Base-by-base conservation (phyloP, 2,888 invertebrate genomes). In the Brachyptera putata region DNA sequence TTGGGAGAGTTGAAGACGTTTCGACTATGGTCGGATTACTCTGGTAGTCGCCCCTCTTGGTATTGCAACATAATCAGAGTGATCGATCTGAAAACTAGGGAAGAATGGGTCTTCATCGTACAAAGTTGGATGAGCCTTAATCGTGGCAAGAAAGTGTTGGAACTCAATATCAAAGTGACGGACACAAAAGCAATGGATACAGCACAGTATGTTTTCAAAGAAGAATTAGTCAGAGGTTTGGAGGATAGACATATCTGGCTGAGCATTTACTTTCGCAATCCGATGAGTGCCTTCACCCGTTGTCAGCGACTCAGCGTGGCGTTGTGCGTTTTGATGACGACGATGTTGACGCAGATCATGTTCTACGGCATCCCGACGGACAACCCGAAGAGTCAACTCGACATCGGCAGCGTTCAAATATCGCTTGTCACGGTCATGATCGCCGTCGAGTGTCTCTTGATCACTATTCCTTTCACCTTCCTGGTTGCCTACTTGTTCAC, bases 301-400 rank as follows among this genome's bases (percentile, higher is more conserved):
- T 39, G 39, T 2, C 59, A 59, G 59, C 26, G 59, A 11, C 13
- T 59, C n/a, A 55, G 43, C 3, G 36, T 59, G 11, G 59, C 59
- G 26, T 16, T 22, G 21, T 24, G 25, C 39, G 24, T 41, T 3
- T 41, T 59, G 22, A 7, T 59, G n/a, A n/a, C 36, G n/a, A 43
- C 59, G 1, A 53, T 59, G 59, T 26, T 59, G 22, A 30, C 21
- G 30, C 41, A 43, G 30, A 39, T 59, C 30, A 53, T 53, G 59
- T 53, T 59, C 34, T 59, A 59, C 24, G 59, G 59, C 5, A 26
- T 59, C 9, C 53, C 59, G 11, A 37, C 2, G 3, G 24, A 46
- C 21, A 13, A 3, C 2, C 46, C 46, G 2, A 24, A 21, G 11
- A 13, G n/a, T 2, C 22, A 22, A 9, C 22, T 46, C n/a, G 46